Percentiles rank a stretch among this genome's conserved stretches.
phyloP scores from a whole-genome alignment of 2,113 vertebrate species.

The Ptyas mucosa region DNA sequence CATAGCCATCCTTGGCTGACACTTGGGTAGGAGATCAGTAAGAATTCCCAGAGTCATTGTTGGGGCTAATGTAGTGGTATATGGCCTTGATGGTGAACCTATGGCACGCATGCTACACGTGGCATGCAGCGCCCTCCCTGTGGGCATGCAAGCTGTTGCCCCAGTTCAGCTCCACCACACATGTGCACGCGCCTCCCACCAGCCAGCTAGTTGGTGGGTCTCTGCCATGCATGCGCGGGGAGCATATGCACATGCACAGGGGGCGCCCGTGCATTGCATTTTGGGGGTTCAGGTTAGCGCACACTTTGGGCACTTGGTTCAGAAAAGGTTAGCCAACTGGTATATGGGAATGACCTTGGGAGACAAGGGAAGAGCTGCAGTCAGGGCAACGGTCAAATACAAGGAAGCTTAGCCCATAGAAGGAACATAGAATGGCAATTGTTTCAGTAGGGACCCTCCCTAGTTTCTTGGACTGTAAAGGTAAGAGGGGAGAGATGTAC shows the following conservation, averaged over 20 bases:
- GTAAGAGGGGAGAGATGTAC: not conserved
- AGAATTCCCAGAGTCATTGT: not conserved
- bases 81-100: not conserved
- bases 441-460: not conserved
- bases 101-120: too few species aligned
- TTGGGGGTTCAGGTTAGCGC: too few species aligned
- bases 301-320: too few species aligned
- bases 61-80: not conserved
- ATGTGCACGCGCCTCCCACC: too few species aligned
- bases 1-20: not conserved
- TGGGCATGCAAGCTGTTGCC: too few species aligned
- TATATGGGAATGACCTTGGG: not conserved
- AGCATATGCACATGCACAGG: too few species aligned
- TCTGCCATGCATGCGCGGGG: too few species aligned
- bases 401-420: not conserved
- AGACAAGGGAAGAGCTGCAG: not conserved
- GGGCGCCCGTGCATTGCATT: too few species aligned
- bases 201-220: too few species aligned
- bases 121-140: too few species aligned
- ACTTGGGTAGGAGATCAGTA: not conserved
- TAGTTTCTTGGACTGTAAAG: not conserved
- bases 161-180: too few species aligned
- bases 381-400: not conserved
- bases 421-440: not conserved
- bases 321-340: not conserved